Base-by-base conservation (phyloP, 1,140 invertebrate genomes). In the Rhyacophila brunnea region DNA sequence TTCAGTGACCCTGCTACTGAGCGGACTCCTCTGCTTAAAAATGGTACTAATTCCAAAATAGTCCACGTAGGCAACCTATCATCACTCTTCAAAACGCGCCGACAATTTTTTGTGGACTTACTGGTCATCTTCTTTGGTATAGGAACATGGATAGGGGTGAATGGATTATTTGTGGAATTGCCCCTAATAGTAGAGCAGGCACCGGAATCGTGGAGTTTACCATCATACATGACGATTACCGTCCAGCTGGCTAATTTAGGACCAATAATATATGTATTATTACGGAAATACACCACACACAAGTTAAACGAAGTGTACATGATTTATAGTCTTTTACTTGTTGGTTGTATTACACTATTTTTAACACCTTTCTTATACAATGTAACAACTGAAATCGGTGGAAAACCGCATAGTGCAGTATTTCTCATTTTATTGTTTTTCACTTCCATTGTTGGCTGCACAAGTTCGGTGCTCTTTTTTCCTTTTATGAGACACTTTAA, bases 391-490 rank as follows among this genome's bases (percentile, higher is more conserved):
- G 34, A 66, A 9, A 60, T 94, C 13, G 81, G 75, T 1, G 85
- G 80, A 0, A 52, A 66, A 1, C 70, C 83, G 7, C 87, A 87
- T 60, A 95, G 92, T 11, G 77, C 89, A 0, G 81, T 86, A 0
- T 80, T 96, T 1, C 80, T 96, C 1, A 68, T 82, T 11, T 68
- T 96, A 0, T 87, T 90, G 43, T 93, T 95, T 68, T 84, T 88
- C 53, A 82, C 92, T 23, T 87, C 93, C 0, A 70, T 94, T 0
- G 92, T 96, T 11, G 93, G 94, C 55, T 95, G 93, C 70, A 96
- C 93, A 0, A 95, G 93, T 62, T 95, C 94, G 0, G 93, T 97
- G 15, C 77, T 88, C 0, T 98, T 95, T 69, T 87, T 95, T 68
- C 94, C 94, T 0, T 96, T 91, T 70, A 90, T 97, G 87, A 83